Conservation (phyloP, 2,797 vertebrate genomes). For the Calcarius lapponicus region DNA sequence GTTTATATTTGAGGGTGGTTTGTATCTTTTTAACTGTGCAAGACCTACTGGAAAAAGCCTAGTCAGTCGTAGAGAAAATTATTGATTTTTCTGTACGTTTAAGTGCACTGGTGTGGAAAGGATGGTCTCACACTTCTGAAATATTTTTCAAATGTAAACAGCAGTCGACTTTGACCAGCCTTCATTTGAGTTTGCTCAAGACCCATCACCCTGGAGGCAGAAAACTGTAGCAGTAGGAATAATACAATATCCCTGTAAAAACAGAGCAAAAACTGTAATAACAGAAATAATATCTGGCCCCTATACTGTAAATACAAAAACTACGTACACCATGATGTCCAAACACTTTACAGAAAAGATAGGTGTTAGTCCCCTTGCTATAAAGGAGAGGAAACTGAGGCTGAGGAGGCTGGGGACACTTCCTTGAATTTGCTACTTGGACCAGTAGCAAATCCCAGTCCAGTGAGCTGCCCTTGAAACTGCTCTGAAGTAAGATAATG, state of each 20-base stretch:
- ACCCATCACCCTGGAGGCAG: neutral
- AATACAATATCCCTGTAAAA: neutral
- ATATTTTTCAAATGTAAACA: conserved; percentile 6
- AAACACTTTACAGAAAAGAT: neutral
- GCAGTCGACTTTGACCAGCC: neutral
- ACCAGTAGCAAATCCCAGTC: neutral
- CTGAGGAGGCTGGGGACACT: neutral
- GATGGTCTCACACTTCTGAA: neutral
- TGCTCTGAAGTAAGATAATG: neutral
- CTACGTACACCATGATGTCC: accelerated
- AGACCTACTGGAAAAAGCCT: conserved; percentile 9
- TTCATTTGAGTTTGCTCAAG: conserved; percentile 15
- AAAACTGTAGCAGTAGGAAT: neutral
- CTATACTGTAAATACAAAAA: neutral
- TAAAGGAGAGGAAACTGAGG: neutral
- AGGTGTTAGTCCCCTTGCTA: neutral
- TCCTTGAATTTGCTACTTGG: neutral
- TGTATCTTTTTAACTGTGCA: neutral
- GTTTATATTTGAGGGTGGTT: neutral
- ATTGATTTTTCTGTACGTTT: conserved; percentile 21
- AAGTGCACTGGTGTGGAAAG: conserved; percentile 18
- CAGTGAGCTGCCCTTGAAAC: neutral
- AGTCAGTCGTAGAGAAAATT: neutral
- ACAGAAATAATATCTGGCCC: neutral
- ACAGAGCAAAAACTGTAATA: neutral